phyloP scores from a whole-genome alignment of 92 coral and sea anemone species.

The Micromussa lordhowensis region DNA sequence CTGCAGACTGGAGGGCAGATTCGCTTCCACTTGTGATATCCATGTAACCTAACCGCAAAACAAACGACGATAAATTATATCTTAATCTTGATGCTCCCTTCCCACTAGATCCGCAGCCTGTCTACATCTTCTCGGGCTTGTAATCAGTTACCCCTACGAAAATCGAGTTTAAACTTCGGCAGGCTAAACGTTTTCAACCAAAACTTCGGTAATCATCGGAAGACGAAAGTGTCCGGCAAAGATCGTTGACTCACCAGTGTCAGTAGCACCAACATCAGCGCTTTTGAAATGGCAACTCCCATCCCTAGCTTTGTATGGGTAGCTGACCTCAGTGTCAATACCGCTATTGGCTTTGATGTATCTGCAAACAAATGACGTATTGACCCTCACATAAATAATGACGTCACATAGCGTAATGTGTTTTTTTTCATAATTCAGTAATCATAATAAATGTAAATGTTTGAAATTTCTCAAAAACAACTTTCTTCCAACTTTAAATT shows the following conservation, averaged over 20 bases:
- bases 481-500: neutral
- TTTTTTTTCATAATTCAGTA: no score
- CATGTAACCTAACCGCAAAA: neutral
- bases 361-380: neutral
- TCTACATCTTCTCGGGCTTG: neutral
- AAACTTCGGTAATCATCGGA: neutral
- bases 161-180: neutral
- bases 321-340: slow-evolving; percentile 87
- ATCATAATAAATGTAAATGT: no score
- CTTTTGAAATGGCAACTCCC: slow-evolving; percentile 58
- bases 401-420: no score
- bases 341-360: slow-evolving; percentile 83
- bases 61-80: neutral
- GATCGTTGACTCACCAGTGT: slow-evolving; percentile 63
- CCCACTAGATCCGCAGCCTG: no score
- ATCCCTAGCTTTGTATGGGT: slow-evolving; percentile 71
- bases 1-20: slow-evolving; percentile 56
- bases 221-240: neutral
- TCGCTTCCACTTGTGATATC: slow-evolving; percentile 20
- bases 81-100: no score
- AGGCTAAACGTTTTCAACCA: neutral
- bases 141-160: neutral
- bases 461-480: no score
- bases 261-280: slow-evolving; percentile 66
- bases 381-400: neutral